Percentiles rank a stretch among this genome's conserved stretches.
phyloP scores from a whole-genome alignment of 2,797 vertebrate species.

The Notolabrus celidotus region DNA sequence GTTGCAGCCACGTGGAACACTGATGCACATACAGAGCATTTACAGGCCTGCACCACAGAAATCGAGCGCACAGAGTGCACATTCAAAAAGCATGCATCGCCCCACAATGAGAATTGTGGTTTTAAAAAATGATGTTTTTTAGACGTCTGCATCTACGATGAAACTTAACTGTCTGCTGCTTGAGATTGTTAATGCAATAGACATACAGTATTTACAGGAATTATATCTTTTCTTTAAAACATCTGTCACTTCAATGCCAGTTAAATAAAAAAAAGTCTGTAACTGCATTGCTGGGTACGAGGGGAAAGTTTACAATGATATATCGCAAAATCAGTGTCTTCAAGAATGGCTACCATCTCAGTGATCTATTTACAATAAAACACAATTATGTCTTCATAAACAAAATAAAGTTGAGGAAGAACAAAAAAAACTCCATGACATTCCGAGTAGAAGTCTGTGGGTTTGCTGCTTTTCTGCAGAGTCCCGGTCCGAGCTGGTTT shows the following conservation, averaged over 20 bases:
- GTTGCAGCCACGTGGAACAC: constrained; percentile 62
- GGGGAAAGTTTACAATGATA: constrained; percentile 55
- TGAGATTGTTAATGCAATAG: constrained; percentile 70
- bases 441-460: constrained; percentile 67
- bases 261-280: constrained; percentile 68
- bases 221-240: constrained; percentile 65
- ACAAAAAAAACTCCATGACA: constrained; percentile 46
- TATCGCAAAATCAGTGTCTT: constrained; percentile 45
- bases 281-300: constrained; percentile 59
- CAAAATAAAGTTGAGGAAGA: constrained; percentile 62
- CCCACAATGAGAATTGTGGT: constrained; percentile 68
- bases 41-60: constrained; percentile 75
- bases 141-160: constrained; percentile 60
- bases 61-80: constrained; percentile 74
- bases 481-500: constrained; percentile 66
- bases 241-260: constrained; percentile 68
- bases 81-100: constrained; percentile 82
- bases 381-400: constrained; percentile 61
- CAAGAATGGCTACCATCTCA: constrained; percentile 69
- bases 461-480: constrained; percentile 61
- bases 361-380: constrained; percentile 86
- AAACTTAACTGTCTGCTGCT: constrained; percentile 68
- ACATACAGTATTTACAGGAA: constrained; percentile 81
- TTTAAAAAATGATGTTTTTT: constrained; percentile 36
- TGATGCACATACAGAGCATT: constrained; percentile 73